Percentiles rank a stretch among this genome's conserved stretches.
Conservation (phyloP, 2,888 invertebrate genomes). For the Drosophila nr. medialis region DNA sequence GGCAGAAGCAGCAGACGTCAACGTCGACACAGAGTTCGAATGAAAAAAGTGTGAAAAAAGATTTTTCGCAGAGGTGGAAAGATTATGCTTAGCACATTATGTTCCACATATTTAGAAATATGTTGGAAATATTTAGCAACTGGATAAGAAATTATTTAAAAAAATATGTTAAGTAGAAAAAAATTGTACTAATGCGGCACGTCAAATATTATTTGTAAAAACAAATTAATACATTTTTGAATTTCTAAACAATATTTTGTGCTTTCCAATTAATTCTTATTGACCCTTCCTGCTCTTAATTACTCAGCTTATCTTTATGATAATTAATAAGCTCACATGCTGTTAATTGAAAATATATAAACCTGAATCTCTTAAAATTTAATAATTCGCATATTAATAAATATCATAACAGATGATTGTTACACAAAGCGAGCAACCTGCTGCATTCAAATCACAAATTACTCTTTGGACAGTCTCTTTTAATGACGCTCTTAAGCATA, state of each 20-base stretch:
- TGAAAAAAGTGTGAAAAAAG: conserved; percentile 14
- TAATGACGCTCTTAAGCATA: conserved; percentile 34
- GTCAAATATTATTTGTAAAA: not conserved
- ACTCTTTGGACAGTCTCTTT: conserved; percentile 46
- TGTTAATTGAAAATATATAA: conserved; percentile 41
- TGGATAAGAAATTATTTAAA: not conserved
- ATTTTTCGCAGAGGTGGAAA: not conserved
- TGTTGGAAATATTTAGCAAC: not conserved
- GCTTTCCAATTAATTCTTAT: not conserved
- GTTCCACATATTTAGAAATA: no score
- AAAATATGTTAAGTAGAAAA: not conserved
- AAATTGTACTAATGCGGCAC: not conserved
- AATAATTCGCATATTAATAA: conserved; percentile 29
- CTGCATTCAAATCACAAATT: conserved; percentile 33
- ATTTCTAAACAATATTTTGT: not conserved
- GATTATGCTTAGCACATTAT: not conserved
- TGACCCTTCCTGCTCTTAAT: not conserved
- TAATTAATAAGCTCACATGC: not conserved
- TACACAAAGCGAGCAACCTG: conserved; percentile 52
- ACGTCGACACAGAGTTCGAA: conserved; percentile 33
- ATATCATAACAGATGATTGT: conserved; percentile 39
- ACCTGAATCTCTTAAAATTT: conserved; percentile 17
- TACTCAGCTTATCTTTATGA: not conserved
- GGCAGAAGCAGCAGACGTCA: conserved; percentile 3
- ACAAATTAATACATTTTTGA: not conserved